phyloP scores from a whole-genome alignment of 2,113 vertebrate genomes.

The Corvus moneduloides region DNA sequence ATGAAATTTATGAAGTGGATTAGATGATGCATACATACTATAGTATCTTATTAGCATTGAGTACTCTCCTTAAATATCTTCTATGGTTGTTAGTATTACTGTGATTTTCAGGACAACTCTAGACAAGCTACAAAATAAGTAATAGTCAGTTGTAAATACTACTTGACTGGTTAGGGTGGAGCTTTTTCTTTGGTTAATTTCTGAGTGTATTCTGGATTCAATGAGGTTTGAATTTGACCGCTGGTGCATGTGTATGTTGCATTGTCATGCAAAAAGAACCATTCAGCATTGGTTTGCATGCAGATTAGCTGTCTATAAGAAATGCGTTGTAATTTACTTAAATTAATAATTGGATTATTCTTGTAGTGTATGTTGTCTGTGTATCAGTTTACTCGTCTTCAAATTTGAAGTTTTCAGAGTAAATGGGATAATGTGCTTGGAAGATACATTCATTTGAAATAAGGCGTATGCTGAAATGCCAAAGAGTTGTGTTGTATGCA shows the following conservation, averaged over 20 bases:
- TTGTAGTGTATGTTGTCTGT: background rate
- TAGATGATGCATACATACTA: accelerated
- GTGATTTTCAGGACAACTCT: background rate
- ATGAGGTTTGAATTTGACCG: background rate
- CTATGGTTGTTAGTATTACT: background rate
- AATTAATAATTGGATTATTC: background rate
- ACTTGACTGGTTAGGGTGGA: background rate
- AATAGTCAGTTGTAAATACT: background rate
- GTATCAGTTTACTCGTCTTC: slow-evolving; percentile 40
- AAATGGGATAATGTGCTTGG: background rate
- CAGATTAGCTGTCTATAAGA: background rate
- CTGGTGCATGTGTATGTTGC: background rate
- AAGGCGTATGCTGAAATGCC: background rate
- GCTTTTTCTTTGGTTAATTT: background rate
- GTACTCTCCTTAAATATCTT: background rate
- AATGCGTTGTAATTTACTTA: background rate
- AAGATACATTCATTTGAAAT: background rate
- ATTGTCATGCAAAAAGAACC: background rate
- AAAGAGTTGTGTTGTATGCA: background rate
- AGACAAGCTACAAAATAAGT: background rate
- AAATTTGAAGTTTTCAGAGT: slow-evolving; percentile 11
- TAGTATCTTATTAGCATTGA: background rate
- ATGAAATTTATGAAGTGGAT: background rate
- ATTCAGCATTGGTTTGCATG: background rate
- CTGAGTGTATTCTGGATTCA: background rate